Evolutionary conservation across 23 tunicate species (phyloP).

Genomic region (Halocynthia aurantium): DNA sequence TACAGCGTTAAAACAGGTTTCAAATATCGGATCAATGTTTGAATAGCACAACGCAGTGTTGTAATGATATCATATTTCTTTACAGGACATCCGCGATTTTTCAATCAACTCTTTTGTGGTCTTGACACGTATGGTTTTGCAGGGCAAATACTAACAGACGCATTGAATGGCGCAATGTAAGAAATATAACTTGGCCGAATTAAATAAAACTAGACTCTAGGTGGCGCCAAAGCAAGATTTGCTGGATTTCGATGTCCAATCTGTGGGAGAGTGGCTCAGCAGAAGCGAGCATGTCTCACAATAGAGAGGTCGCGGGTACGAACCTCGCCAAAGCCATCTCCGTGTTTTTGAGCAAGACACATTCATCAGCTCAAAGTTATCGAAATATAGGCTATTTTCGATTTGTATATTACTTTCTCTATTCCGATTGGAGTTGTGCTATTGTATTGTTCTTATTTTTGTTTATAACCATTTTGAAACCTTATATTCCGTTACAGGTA

Average conservation of each 20-base stretch:
- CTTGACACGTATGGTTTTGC: slow-evolving; percentile 68
- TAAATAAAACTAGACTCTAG: too few relatives aligned
- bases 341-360: too few relatives aligned
- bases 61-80: background rate
- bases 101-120: slow-evolving; percentile 79
- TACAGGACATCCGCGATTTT: slow-evolving; percentile 77
- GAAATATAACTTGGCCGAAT: background rate
- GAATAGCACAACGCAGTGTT: background rate
- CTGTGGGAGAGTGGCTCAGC: background rate
- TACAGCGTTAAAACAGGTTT: slow-evolving; percentile 79
- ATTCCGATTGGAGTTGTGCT: too few relatives aligned
- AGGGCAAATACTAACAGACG: slow-evolving; percentile 66
- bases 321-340: too few relatives aligned
- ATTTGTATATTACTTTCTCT: too few relatives aligned
- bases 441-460: too few relatives aligned
- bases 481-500: slow-evolving; percentile 17
- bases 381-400: too few relatives aligned
- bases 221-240: background rate
- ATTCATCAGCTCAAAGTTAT: too few relatives aligned
- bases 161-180: slow-evolving; percentile 60
- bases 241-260: background rate
- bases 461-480: too few relatives aligned
- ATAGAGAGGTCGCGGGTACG: too few relatives aligned
- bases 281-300: background rate
- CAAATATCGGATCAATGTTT: background rate